Base-by-base conservation (phyloP, 2,113 vertebrate species). In the Periophthalmus modestus region DNA sequence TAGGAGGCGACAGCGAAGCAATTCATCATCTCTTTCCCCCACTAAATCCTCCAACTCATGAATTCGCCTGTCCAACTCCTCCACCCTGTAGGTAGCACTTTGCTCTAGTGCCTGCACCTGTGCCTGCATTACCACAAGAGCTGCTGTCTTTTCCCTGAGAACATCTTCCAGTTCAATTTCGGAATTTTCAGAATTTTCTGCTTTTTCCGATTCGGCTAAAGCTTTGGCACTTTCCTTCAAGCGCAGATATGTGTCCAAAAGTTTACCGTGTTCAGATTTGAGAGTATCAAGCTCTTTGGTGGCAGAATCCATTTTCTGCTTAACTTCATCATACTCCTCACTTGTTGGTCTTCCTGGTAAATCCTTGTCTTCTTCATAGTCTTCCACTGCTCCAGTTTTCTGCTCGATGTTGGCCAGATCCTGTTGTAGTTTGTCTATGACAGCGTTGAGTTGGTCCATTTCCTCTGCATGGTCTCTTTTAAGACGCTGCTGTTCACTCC, bases 371-470 rank as follows among this genome's bases (percentile, higher is more conserved):
- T 94, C 95, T 36, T 94, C 89, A 12, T 94, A 88, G n/a, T 88
- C 88, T 76, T 88, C 77, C 13, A 90, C 79, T 5, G 81, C 21
- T 43, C 39, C 39, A 46, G 92, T 77, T 46, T 95, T 95, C 72
- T 91, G 94, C 74, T 94, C 95, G 28, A 96, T 97, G 80, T 90
- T 92, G 68, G 93, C 82, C 69, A 99, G 90, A 69, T 98, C 96
- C 80, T 96, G 94, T 79, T 99, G 97, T 69, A 99, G 95, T 75
- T 94, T 97, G 50, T 98, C 97, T 70, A 99, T 98, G 21, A 99
- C 96, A 36, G 95, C 95, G 85, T 96, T 95, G 62, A 99, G 85
- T 69, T 98, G 96, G 23, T 98, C 96, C 0, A 95, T 73, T 87
- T 99, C 97, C 54, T 97, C 96, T 71, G 96, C 85, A 0, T 87